Percentiles rank a stretch among this genome's conserved stretches.
Conservation (phyloP, 2,113 vertebrate genomes). For the Nibea coibor region DNA sequence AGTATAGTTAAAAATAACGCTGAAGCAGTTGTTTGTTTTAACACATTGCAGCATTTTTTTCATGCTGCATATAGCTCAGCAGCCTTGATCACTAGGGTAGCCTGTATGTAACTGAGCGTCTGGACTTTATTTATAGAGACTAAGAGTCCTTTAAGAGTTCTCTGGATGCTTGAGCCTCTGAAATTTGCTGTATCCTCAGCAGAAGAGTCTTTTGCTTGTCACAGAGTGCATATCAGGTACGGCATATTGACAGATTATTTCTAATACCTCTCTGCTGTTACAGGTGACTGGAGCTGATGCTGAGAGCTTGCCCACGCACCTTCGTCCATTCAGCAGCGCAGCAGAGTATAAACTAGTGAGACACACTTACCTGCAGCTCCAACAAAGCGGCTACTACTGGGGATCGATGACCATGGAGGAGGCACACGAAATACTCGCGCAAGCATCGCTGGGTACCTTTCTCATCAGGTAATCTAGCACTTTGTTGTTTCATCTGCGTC, state of each 20-base stretch:
- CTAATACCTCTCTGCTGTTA: constrained; percentile 9
- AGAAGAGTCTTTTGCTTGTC: not conserved
- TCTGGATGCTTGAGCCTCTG: no score
- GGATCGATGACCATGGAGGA: constrained; percentile 89
- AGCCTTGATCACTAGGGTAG: no score
- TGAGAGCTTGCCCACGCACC: constrained; percentile 80
- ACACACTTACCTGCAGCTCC: constrained; percentile 86
- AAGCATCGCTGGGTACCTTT: constrained; percentile 88
- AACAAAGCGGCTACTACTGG: constrained; percentile 94
- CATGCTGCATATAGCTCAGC: no score
- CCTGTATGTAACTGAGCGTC: no score
- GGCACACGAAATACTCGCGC: constrained; percentile 87
- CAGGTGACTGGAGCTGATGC: constrained; percentile 4
- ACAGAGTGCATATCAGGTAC: not conserved
- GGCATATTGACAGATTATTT: not conserved
- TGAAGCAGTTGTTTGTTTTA: no score
- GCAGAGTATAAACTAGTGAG: constrained; percentile 89
- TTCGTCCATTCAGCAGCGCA: constrained; percentile 88
- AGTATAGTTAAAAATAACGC: not conserved
- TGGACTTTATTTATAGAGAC: no score
- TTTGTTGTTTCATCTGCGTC: not conserved
- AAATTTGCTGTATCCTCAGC: not conserved
- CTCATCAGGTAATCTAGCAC: constrained; percentile 84
- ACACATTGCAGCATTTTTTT: no score
- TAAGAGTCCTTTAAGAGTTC: no score